A percentile compares a stretch with the other conserved stretches of the same genome.
These are phyloP conservation scores for Calameuta idolon DNA, from an alignment of 2,888 invertebrate species.

Conservation along the genomic window DNA sequence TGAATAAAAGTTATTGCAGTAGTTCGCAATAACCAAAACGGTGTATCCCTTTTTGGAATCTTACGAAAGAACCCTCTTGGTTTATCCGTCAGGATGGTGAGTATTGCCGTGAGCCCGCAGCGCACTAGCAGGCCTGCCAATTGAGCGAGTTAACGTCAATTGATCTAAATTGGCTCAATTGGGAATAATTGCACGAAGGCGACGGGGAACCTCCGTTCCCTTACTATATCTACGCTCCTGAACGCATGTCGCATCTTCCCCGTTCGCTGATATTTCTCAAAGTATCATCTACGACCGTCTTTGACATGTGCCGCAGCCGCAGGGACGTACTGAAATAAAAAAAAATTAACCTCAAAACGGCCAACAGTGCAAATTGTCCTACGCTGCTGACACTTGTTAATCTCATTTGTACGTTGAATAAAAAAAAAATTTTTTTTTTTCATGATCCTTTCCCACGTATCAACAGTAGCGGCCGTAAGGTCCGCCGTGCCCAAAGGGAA, in stretches of 20 bases:
- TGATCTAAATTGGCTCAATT: conserved; percentile 65
- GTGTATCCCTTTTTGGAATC: neutral
- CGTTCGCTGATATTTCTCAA: neutral
- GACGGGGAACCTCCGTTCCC: conserved; percentile 61
- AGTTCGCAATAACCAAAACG: neutral
- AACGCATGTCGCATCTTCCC: neutral
- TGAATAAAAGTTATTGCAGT: neutral
- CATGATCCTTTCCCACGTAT: neutral
- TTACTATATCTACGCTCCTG: conserved; percentile 24
- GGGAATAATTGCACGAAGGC: conserved; percentile 64
- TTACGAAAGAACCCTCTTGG: conserved; percentile 15
- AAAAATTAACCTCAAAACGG: neutral
- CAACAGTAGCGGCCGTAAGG: neutral
- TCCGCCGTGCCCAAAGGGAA: neutral
- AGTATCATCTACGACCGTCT: neutral
- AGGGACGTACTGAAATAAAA: conserved; percentile 8
- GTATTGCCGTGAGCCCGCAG: conserved; percentile 38
- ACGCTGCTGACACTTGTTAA: neutral
- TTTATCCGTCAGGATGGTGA: conserved; percentile 17
- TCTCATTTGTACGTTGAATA: neutral
- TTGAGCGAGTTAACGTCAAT: conserved; percentile 66
- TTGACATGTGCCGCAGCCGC: conserved; percentile 11
- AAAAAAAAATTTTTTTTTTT: neutral
- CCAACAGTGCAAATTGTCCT: neutral
- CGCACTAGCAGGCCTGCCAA: conserved; percentile 45